These are phyloP conservation scores for Calyptomena viridis DNA, from an alignment of 2,113 vertebrate genomes.

Conservation along the genomic window DNA sequence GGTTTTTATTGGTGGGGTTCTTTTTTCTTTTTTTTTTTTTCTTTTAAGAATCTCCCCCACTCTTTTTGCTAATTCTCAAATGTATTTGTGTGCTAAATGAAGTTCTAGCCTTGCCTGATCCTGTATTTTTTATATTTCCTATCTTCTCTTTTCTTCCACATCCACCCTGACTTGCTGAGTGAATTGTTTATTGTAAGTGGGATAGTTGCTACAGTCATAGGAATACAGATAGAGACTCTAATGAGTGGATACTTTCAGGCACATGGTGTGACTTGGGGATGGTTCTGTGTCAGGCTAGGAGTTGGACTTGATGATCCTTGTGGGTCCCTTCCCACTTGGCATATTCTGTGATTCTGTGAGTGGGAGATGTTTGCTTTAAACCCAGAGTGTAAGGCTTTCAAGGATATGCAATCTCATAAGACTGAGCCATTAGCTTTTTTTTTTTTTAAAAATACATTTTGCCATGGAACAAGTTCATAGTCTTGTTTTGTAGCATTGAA, in stretches of 20 bases:
- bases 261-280: not conserved
- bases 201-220: not conserved
- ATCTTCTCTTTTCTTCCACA: not conserved
- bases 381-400: not conserved
- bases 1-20: not conserved
- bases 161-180: not conserved
- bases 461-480: not conserved
- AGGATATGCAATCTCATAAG: not conserved
- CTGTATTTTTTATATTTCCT: not conserved
- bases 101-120: not conserved
- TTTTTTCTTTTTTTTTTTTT: not conserved
- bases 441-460: not conserved
- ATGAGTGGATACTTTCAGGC: not conserved
- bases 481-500: not conserved
- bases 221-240: not conserved
- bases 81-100: not conserved
- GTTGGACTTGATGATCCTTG: not conserved
- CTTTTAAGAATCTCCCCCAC: not conserved
- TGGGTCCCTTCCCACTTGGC: not conserved
- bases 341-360: not conserved
- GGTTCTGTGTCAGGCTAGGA: not conserved
- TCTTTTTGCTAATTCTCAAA: not conserved
- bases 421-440: not conserved
- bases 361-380: not conserved
- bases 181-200: not conserved